Evolutionary conservation across 2,797 vertebrate species (phyloP), one percentile per base, ranked within the genome.

Genomic region (Antennarius maculatus): DNA sequence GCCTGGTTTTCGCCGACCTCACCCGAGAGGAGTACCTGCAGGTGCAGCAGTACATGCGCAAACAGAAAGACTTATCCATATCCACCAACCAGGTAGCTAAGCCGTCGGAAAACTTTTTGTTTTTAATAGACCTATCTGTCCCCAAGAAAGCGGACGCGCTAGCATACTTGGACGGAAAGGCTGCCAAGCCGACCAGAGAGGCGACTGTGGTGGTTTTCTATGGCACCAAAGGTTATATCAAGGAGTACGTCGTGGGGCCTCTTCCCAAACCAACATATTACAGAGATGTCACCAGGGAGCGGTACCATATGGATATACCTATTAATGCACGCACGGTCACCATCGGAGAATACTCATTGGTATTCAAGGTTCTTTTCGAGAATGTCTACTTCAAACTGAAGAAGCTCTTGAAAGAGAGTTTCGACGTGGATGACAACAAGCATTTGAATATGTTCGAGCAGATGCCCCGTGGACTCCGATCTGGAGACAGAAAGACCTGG

Each of bases 231-330:
- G 46, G 83, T 0, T 29, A 80, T 8, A 74, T 97, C 66, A 95
- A 88, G 3, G 95, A 98, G 81, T 96, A 95, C 14, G 83, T 92
- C 23, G 95, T 97, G 86, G 93, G 96, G 3, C 95, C 95, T 0
- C 91, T 97, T 31, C 93, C 94, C 0, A 43, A 23, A 1, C 94
- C 89, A 0, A 65, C 3, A 0, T 63, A 84, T 31, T 52, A 91
- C 74, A 75, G 18, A 5, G 95, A 96, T 10, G 88, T 97, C 43
- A 97, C 95, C 0, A 4, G 14, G 17, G 79, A 91, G 46, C 93
- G 81, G 43, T 95, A 95, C 12, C 78, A 90, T 0, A 75, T 54
- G 0, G 76, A 86, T 6, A 2, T 96, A 31, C 93, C 91, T 0
- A 94, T 95, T 57, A 83, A 79, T 23, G 91, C 92, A 29, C 93